Evolutionary conservation across 2,113 vertebrate species (phyloP), one percentile per base, ranked within the genome.

Genomic region (Gadus chalcogrammus): DNA sequence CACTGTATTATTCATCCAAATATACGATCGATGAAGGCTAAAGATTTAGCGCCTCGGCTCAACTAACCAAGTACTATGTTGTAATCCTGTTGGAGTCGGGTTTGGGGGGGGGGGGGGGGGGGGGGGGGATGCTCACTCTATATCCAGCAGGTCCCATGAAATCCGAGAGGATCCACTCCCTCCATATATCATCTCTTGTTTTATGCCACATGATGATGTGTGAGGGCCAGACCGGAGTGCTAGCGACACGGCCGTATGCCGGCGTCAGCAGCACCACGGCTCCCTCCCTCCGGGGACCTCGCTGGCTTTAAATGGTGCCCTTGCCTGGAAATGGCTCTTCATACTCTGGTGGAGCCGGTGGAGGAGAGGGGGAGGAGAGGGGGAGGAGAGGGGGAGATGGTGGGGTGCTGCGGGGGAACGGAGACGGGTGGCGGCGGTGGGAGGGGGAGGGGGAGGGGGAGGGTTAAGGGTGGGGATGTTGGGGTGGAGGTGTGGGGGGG

Each of bases 201-300:
- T 67, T 24, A 16, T 53, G 15, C 65, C 77, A 71, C 67, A 27
- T 72, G 61, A 76, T 71, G 61, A 72, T 8, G 27, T 3, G 1
- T 48, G 68, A 65, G 71, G 73, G 71, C 67, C 71, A 69, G 72
- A 78, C 60, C 17, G 18, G 56, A 71, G 69, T 18, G 42, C 13
- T 35, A 38, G 67, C 75, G 72, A 38, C 58, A 68, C 66, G 71
- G 56, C 79, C 64, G 67, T 77, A 81, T 74, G 61, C 72, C 75
- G 22, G 65, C 60, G 79, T 84, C 82, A 86, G 82, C 79, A 85
- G 35, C 76, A 80, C 78, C 79, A 76, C 69, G 61, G 20, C 67
- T 20, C 42, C 71, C 67, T 65, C 71, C 74, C 75, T 20, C 31
- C 65, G 79, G 66, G 76, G 60, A 69, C 55, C 27, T 61, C 64